Conservation (phyloP, 2,113 vertebrate genomes). For the Nerophis lumbriciformis region DNA sequence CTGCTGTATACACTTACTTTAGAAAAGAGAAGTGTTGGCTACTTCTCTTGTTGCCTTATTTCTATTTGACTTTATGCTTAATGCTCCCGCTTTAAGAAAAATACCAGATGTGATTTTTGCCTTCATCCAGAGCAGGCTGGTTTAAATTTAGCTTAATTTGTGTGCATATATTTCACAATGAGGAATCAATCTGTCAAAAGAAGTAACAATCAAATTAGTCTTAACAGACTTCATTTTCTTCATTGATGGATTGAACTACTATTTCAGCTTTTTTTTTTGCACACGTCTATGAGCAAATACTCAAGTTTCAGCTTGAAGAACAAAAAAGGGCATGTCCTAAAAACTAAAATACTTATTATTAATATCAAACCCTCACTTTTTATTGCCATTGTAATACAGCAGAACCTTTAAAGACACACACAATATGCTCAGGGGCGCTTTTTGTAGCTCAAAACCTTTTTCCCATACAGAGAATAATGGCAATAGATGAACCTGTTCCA, state of each 20-base stretch:
- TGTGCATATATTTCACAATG: background rate
- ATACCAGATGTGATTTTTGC: conserved; percentile 10
- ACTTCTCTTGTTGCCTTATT: no score
- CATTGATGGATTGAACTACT: background rate
- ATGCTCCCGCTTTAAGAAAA: conserved; percentile 8
- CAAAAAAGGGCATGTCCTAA: no score
- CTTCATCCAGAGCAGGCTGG: background rate
- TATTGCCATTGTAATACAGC: no score
- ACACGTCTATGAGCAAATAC: background rate
- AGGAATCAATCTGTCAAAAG: conserved; percentile 18
- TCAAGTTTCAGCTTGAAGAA: background rate
- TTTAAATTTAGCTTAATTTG: conserved; percentile 9
- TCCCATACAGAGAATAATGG: no score
- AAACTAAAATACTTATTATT: no score
- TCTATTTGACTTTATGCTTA: background rate
- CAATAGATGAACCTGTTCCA: no score
- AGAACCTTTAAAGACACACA: no score
- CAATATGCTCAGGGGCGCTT: no score
- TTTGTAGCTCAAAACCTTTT: no score
- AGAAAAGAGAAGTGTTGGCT: no score
- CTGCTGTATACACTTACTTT: no score
- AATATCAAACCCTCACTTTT: no score
- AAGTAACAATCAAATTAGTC: conserved; percentile 12
- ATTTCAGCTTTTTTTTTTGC: background rate
- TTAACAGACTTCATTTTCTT: background rate